Conservation (phyloP, 2,888 invertebrate genomes). For the Druceiella hillmani region DNA sequence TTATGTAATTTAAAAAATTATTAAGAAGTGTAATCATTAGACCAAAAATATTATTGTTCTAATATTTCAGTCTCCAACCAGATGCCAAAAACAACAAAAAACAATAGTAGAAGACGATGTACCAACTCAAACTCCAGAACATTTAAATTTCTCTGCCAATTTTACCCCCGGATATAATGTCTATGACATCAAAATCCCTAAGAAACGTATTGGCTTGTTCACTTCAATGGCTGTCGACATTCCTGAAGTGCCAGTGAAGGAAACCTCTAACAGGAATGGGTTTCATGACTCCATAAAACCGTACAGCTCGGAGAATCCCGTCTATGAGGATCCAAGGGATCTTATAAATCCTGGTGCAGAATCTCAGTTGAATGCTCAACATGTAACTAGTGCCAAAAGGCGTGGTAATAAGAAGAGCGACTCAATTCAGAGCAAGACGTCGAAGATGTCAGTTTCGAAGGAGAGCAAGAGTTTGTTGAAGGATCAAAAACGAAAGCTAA, state of each 20-base stretch:
- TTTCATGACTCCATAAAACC: constrained; percentile 22
- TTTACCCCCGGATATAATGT: constrained; percentile 32
- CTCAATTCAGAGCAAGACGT: too few relatives aligned
- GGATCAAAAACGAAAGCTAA: constrained; percentile 48
- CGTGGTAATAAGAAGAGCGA: too few relatives aligned
- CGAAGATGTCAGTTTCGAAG: constrained; percentile 28
- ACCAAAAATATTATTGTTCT: too few relatives aligned
- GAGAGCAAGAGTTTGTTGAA: constrained; percentile 35
- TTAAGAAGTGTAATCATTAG: too few relatives aligned
- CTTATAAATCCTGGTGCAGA: constrained; percentile 37
- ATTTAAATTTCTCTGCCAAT: constrained; percentile 35
- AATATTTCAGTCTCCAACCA: too few relatives aligned
- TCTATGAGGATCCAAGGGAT: constrained; percentile 46
- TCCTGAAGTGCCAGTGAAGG: constrained; percentile 34
- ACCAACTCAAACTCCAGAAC: constrained; percentile 32
- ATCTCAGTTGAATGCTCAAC: constrained; percentile 30
- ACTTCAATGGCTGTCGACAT: constrained; percentile 38
- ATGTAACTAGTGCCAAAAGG: too few relatives aligned
- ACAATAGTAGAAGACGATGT: too few relatives aligned
- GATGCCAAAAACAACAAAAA: too few relatives aligned
- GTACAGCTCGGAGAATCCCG: constrained; percentile 31
- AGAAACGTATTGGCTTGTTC: constrained; percentile 22
- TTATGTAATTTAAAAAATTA: too few relatives aligned
- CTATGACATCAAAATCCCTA: constrained; percentile 32
- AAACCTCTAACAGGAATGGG: constrained; percentile 32